phyloP scores from a whole-genome alignment of 2,113 vertebrate species.

The Zeus faber region DNA sequence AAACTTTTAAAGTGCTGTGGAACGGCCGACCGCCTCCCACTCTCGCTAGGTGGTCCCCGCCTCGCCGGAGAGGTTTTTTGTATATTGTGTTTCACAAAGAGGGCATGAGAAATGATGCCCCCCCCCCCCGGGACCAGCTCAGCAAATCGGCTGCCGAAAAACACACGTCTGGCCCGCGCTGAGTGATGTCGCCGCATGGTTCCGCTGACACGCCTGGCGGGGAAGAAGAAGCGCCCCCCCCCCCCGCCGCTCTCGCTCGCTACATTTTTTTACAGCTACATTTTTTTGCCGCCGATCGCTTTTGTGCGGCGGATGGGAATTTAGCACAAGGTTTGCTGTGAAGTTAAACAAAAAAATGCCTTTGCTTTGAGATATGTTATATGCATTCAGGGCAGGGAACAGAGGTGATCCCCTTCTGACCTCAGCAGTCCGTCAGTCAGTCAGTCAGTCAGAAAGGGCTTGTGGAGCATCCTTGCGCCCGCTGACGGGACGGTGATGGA shows the following conservation, averaged over 20 bases:
- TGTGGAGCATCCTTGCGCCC: background rate
- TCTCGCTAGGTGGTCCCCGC: constrained; percentile 66
- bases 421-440: background rate
- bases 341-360: too few species aligned
- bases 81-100: constrained; percentile 75
- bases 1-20: constrained; percentile 51
- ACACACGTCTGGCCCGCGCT: constrained; percentile 34
- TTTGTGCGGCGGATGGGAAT: too few species aligned
- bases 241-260: too few species aligned
- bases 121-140: constrained; percentile 2
- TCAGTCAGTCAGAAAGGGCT: background rate
- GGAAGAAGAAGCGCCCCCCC: too few species aligned
- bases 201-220: constrained; percentile 28
- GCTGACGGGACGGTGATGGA: constrained; percentile 36
- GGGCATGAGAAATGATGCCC: constrained; percentile 73
- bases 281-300: too few species aligned
- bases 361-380: too few species aligned
- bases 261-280: too few species aligned
- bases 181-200: constrained; percentile 28
- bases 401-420: background rate
- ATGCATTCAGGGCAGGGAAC: too few species aligned
- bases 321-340: too few species aligned
- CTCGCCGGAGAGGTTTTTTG: constrained; percentile 47
- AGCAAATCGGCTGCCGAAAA: constrained; percentile 32
- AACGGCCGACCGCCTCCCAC: too few species aligned